Conservation (phyloP, 2,888 invertebrate species). For the Alloplasta piceator region DNA sequence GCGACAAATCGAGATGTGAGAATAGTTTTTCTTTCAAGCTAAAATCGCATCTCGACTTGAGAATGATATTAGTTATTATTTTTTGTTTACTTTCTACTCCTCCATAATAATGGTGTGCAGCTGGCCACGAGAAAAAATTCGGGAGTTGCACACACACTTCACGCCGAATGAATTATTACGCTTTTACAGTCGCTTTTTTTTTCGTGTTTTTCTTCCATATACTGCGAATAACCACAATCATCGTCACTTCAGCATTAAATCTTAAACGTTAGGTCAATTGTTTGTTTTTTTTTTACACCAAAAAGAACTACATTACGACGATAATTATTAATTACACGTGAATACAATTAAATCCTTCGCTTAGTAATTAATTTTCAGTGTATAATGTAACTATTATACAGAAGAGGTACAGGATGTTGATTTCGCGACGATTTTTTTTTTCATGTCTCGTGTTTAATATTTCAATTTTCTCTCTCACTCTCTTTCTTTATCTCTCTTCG, state of each 20-base stretch:
- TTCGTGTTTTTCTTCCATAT: slow-evolving; percentile 35
- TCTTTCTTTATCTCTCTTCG: slow-evolving; percentile 37
- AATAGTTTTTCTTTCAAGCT: slow-evolving; percentile 55
- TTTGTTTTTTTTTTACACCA: slow-evolving; percentile 76
- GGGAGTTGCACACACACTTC: slow-evolving; percentile 43
- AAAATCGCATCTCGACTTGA: slow-evolving; percentile 31
- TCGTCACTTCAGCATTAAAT: slow-evolving; percentile 74
- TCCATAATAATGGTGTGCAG: slow-evolving; percentile 34
- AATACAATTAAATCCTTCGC: slow-evolving; percentile 75
- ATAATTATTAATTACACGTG: slow-evolving; percentile 82
- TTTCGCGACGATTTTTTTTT: slow-evolving; percentile 63
- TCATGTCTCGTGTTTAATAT: slow-evolving; percentile 48
- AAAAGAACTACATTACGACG: slow-evolving; percentile 81
- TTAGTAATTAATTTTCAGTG: slow-evolving; percentile 71
- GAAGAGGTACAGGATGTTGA: slow-evolving; percentile 79
- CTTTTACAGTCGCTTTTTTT: slow-evolving; percentile 52
- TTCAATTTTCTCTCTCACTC: slow-evolving; percentile 21
- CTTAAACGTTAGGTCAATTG: slow-evolving; percentile 80
- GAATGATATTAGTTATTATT: slow-evolving; percentile 40
- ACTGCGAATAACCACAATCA: slow-evolving; percentile 71
- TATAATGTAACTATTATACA: slow-evolving; percentile 81
- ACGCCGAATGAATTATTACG: slow-evolving; percentile 52
- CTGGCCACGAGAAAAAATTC: slow-evolving; percentile 43
- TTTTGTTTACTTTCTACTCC: slow-evolving; percentile 47
- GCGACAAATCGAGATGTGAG: slow-evolving; percentile 63